Evolutionary conservation across 1,140 invertebrate genomes (phyloP), one percentile per base, ranked within the genome.

Genomic region (Cylas formicarius): DNA sequence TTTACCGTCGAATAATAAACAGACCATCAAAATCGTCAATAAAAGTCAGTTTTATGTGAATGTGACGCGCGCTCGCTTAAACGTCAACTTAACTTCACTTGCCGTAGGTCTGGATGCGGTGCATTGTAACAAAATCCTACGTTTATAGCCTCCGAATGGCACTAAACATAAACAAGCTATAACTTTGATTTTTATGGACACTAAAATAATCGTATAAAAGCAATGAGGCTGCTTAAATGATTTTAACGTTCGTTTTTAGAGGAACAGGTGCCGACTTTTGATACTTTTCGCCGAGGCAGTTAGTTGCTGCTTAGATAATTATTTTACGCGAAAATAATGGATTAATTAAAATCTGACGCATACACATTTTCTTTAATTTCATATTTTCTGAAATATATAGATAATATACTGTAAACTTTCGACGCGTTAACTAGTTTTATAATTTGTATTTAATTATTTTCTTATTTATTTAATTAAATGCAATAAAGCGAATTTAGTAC

Each of bases 81-180:
- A n/a, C n/a, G 18, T 17, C 32, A 62, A 61, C 53, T 49, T 23
- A 39, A 43, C 31, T 42, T 29, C 49, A 46, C 42, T 62, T 59
- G 53, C 49, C 44, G 58, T 61, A 61, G 60, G 58, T 62, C 55
- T 55, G 52, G 51, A 53, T 37, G 46, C 45, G 40, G 38, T 28
- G 40, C 50, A 57, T 58, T 64, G 59, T 60, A 63, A 65, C 61
- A 54, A 62, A 65, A 65, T 59, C 59, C 59, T 53, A 60, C 62
- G 52, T 65, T 65, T 65, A 65, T 63, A 63, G 57, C 62, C 57
- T 60, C 57, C 57, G 57, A 62, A 63, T 61, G 61, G 62, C 60
- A 60, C 58, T 63, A 61, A 63, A 61, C 58, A 61, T 65, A 65
- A 63, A 65, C 63, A 62, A 60, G 63, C 57, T 50, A 59, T 65